Base-by-base conservation (phyloP, 2,888 invertebrate genomes). In the Kryphioiulus occultus region DNA sequence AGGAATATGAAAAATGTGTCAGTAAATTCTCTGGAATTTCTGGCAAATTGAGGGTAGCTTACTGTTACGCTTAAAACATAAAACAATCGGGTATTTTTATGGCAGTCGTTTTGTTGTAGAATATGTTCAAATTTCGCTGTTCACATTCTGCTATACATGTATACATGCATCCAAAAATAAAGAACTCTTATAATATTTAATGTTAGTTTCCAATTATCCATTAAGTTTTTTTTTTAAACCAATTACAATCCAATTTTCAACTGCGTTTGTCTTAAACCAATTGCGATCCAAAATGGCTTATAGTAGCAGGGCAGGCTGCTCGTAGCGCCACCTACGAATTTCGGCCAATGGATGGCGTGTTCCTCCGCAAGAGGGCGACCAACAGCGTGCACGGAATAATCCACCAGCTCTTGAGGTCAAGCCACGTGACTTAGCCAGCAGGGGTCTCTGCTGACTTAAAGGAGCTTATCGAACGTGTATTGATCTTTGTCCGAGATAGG, bases 371-470 rank as follows among this genome's bases (percentile, higher is more conserved):
- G 47, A 47, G 47, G 47, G 47, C 47, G 47, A 12, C 47, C 47
- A 47, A 42, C 42, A 42, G 42, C 42, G 42, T 42, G 9, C 10
- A 10, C 42, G 42, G 42, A 10, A 42, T 10, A 10, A 17, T 47
- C 47, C 47, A 47, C 15, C 9, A 47, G 47, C 47, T 47, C 12
- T 5, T 47, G 12, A 59, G 59, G 59, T 59, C 59, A 22, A 59
- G 59, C 59, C 59, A 59, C 59, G 59, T 22, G 59, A 59, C 59
- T 59, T 22, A 2, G 59, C 59, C 59, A 59, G 59, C 22, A 59
- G 59, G 59, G 59, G 59, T 59, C 59, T 59, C 59, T n/a, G 22
- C 59, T 22, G n/a, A 59, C 59, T 59, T 59, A 59, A 59, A 59
- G 22, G 22, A 22, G 59, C 59, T 59, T 59, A 59, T 59, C 59